Base-by-base conservation (phyloP, 2,888 invertebrate species). In the Escarpia spicata region DNA sequence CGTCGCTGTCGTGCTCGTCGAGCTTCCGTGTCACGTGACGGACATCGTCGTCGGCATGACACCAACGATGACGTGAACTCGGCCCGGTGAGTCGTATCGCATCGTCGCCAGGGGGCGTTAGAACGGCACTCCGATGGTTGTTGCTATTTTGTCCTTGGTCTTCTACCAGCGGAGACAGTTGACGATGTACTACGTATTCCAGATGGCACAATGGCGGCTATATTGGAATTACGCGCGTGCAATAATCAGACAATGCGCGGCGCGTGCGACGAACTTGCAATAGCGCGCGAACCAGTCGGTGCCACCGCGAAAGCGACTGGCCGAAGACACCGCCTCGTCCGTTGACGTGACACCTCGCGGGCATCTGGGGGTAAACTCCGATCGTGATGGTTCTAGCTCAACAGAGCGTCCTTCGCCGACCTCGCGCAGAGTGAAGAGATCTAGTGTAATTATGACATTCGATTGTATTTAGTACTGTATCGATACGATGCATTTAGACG, bases 11-110 rank as follows among this genome's bases (percentile, higher is more conserved):
- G 75, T 75, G 26, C 19, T 75, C 75, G 75, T n/a, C 75, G 75
- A 75, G 75, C 75, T 75, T 75, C 75, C 75, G 75, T 26, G 75
- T 75, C 75, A 75, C 75, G n/a, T 75, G 75, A 75, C n/a, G 15
- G 19, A 75, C 75, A 52, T 52, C 12, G 12, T 52, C 3, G 75
- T 75, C 75, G 8, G 75, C 75, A 26, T 26, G 75, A 75, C 26
- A 26, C n/a, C 19, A 26, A 75, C 75, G 75, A n/a, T 75, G 19
- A 26, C 75, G 75, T n/a, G 75, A 75, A 75, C n/a, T 26, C 26
- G 75, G 75, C n/a, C 75, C 75, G 75, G 19, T 75, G 75, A 75
- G 75, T 75, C 75, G 75, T 26, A 75, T 75, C 75, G 75, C 75
- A n/a, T 19, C n/a, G 75, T 75, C 26, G 75, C 75, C 19, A 75